These are phyloP conservation scores for Eriocheir sinensis DNA, from an alignment of 1,140 invertebrate genomes.

Conservation along the genomic window DNA sequence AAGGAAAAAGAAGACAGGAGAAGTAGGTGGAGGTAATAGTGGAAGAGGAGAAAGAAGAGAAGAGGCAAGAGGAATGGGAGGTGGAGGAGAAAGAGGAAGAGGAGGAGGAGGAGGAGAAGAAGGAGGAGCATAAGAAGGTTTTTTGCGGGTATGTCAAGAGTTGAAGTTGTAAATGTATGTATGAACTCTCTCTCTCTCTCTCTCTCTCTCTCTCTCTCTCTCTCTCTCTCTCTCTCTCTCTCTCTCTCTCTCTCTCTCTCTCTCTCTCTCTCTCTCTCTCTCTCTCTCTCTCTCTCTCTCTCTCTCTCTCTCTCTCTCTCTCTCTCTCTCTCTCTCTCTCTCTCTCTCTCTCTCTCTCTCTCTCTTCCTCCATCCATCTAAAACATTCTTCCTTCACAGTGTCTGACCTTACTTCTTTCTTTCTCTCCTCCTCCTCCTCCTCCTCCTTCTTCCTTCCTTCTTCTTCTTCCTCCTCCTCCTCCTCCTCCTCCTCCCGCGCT, in stretches of 20 bases:
- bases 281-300: background rate
- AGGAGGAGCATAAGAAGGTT: conserved; percentile 12
- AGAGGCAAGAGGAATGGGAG: conserved; percentile 36
- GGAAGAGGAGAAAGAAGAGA: background rate
- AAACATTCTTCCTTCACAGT: background rate
- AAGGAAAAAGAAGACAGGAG: background rate
- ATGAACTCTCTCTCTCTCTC: conserved; percentile 20
- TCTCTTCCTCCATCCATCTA: background rate
- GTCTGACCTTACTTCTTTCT: background rate
- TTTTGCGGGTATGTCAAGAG: conserved; percentile 30
- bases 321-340: conserved; percentile 18
- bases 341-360: conserved; percentile 9
- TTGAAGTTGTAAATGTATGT: conserved; percentile 25
- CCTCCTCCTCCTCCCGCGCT: background rate
- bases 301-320: background rate
- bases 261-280: conserved; percentile 15
- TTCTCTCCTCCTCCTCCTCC: background rate
- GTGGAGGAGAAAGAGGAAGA: conserved; percentile 40
- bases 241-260: conserved; percentile 22
- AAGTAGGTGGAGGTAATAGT: no score
- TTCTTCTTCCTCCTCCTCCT: conserved; percentile 29
- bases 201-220: background rate
- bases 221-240: background rate
- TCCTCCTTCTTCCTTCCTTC: conserved; percentile 33
- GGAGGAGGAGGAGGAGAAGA: conserved; percentile 28